Conservation (phyloP, 2,797 vertebrate genomes). For the Falco novaeseelandiae region DNA sequence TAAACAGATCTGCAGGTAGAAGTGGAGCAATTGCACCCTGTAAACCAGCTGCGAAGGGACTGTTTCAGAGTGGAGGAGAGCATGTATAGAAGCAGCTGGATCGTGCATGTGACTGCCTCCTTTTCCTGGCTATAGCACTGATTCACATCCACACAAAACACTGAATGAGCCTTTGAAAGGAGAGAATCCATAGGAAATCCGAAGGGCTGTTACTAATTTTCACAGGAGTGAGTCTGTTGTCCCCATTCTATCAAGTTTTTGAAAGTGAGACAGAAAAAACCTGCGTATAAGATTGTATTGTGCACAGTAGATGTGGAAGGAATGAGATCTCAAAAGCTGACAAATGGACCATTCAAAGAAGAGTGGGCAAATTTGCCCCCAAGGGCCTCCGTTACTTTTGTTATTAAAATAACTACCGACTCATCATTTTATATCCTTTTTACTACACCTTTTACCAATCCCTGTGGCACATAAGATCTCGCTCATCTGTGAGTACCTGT, state of each 20-base stretch:
- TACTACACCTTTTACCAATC: not conserved
- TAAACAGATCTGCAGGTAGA: not conserved
- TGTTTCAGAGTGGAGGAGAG: not conserved
- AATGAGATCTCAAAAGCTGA: not conserved
- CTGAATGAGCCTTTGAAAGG: not conserved
- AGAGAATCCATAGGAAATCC: not conserved
- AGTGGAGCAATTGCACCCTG: not conserved
- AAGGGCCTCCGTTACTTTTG: not conserved
- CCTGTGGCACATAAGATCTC: not conserved
- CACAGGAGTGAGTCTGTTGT: not conserved
- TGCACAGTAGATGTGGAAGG: not conserved
- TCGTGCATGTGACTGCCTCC: too few species aligned
- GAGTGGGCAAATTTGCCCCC: not conserved
- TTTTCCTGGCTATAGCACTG: not conserved
- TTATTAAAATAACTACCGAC: not conserved
- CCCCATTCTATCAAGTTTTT: not conserved
- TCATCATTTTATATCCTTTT: not conserved
- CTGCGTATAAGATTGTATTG: fast-evolving
- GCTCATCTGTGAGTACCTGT: not conserved
- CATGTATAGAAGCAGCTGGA: not conserved
- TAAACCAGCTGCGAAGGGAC: not conserved
- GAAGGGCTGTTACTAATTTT: not conserved
- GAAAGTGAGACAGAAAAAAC: not conserved
- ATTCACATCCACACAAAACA: not conserved
- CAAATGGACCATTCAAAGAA: not conserved